phyloP scores from a whole-genome alignment of 2,888 invertebrate species.

The Hirtodrosophila histrioides region DNA sequence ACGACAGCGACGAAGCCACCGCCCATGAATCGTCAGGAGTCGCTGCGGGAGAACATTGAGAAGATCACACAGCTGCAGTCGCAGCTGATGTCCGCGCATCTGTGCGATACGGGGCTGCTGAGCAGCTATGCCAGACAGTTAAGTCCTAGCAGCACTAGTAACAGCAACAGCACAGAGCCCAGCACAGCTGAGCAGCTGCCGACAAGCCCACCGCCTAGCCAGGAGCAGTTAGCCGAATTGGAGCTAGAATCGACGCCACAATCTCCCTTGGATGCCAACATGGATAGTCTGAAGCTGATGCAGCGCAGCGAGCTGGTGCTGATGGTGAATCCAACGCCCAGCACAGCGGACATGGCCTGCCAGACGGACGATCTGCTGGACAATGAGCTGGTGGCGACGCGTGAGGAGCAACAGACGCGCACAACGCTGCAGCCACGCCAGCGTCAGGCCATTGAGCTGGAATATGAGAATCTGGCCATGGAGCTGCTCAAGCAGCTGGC shows the following conservation, averaged over 20 bases:
- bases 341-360: conserved; percentile 87
- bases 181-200: conserved; percentile 14
- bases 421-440: conserved; percentile 85
- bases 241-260: conserved; percentile 37
- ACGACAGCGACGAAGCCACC: conserved; percentile 61
- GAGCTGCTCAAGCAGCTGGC: conserved; percentile 87
- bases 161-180: background rate
- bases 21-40: conserved; percentile 81
- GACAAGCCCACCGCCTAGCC: conserved; percentile 29
- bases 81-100: conserved; percentile 84
- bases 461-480: conserved; percentile 89
- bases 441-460: conserved; percentile 90
- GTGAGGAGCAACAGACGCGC: conserved; percentile 74
- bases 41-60: conserved; percentile 84
- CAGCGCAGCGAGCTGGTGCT: conserved; percentile 88
- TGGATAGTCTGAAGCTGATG: conserved; percentile 85
- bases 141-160: conserved; percentile 15
- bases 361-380: conserved; percentile 86
- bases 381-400: conserved; percentile 71
- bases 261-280: conserved; percentile 52
- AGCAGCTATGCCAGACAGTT: conserved; percentile 46
- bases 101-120: conserved; percentile 73
- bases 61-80: conserved; percentile 84
- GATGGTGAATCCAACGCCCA: conserved; percentile 86
- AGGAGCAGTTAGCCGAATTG: conserved; percentile 3